Conservation (phyloP, 2,888 invertebrate genomes). For the Penaeus monodon region DNA sequence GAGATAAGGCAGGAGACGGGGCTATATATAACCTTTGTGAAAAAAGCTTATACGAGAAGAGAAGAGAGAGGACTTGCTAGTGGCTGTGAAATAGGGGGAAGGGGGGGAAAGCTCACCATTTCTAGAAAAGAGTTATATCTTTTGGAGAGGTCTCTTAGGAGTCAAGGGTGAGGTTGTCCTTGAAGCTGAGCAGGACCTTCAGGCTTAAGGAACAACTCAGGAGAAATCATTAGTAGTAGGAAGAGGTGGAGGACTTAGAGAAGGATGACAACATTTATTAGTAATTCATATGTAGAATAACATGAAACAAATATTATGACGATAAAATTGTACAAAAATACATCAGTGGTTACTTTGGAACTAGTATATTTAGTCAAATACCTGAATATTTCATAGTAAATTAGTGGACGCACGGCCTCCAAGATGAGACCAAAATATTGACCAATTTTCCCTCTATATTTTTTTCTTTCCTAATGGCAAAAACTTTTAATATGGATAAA, state of each 20-base stretch:
- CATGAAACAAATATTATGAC: constrained; percentile 61
- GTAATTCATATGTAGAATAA: constrained; percentile 55
- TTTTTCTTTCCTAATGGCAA: constrained; percentile 43
- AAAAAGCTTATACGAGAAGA: constrained; percentile 38
- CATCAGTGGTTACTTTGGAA: constrained; percentile 60
- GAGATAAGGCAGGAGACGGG: constrained; percentile 57
- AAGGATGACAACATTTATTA: constrained; percentile 55
- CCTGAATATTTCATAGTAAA: constrained; percentile 58
- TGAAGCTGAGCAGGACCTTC: background rate
- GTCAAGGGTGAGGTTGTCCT: constrained; percentile 26
- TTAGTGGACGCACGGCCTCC: constrained; percentile 57
- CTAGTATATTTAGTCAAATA: constrained; percentile 59
- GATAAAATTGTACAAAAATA: constrained; percentile 59
- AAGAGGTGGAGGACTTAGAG: constrained; percentile 32
- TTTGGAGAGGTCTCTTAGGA: constrained; percentile 27
- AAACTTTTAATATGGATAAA: constrained; percentile 34
- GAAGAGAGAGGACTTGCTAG: constrained; percentile 23
- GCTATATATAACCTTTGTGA: constrained; percentile 48
- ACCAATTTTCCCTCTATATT: constrained; percentile 55
- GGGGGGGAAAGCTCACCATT: constrained; percentile 11
- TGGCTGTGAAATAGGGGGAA: constrained; percentile 18
- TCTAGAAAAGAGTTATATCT: constrained; percentile 28
- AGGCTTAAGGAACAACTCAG: too few species aligned
- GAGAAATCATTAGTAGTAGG: constrained; percentile 10
- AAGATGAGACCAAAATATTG: constrained; percentile 51